These are phyloP conservation scores for Aphidius ervi DNA, from an alignment of 1,140 invertebrate genomes.

Conservation along the genomic window DNA sequence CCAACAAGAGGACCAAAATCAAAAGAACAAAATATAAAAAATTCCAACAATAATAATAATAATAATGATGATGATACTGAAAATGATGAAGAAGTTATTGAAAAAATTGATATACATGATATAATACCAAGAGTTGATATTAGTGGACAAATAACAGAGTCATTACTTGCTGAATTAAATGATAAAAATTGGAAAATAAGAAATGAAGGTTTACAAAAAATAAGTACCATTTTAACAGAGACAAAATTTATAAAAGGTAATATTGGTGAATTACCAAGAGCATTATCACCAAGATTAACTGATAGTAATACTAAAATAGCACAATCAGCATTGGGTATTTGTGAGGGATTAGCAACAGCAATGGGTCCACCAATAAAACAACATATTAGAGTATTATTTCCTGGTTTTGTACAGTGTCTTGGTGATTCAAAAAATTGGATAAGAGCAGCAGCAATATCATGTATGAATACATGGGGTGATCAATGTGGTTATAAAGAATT, in stretches of 20 bases:
- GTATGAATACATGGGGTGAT: slow-evolving; percentile 79
- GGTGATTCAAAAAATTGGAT: slow-evolving; percentile 73
- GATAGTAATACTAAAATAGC: slow-evolving; percentile 92
- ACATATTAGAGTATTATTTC: slow-evolving; percentile 77
- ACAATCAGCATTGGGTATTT: slow-evolving; percentile 75
- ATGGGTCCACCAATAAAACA: slow-evolving; percentile 79
- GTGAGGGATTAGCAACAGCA: slow-evolving; percentile 70
- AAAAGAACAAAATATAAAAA: slow-evolving; percentile 39
- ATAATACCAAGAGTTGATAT: slow-evolving; percentile 77
- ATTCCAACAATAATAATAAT: slow-evolving; percentile 29
- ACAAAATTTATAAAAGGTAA: slow-evolving; percentile 76
- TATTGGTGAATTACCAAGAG: slow-evolving; percentile 78
- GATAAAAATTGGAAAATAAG: slow-evolving; percentile 96
- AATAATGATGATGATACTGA: slow-evolving; percentile 55
- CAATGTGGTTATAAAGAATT: slow-evolving; percentile 77
- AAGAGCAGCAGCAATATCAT: slow-evolving; percentile 69
- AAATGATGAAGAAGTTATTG: slow-evolving; percentile 50
- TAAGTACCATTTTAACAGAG: slow-evolving; percentile 70
- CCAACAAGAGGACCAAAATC: slow-evolving; percentile 62
- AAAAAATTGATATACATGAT: slow-evolving; percentile 61
- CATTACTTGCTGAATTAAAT: slow-evolving; percentile 73
- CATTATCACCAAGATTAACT: slow-evolving; percentile 68
- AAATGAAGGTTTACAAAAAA: slow-evolving; percentile 77
- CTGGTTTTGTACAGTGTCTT: slow-evolving; percentile 73
- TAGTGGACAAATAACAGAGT: slow-evolving; percentile 77